Base-by-base conservation (phyloP, 2,797 vertebrate species). In the Peromyscus eremicus region DNA sequence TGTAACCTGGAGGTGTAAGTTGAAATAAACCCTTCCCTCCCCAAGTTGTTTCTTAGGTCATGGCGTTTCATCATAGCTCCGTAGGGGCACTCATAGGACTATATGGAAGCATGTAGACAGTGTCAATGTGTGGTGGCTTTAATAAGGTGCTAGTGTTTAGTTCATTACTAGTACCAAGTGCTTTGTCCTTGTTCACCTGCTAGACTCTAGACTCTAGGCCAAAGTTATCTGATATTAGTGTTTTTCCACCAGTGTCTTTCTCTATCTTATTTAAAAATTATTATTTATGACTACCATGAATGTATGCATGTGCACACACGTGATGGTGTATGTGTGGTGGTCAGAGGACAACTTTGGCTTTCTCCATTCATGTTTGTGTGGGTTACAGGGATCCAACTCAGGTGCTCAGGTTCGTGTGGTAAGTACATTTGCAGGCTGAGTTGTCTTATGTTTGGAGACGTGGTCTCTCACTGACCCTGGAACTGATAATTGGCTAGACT, bases 161-260 rank as follows among this genome's bases (percentile, higher is more conserved):
- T 68, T 91, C 89, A 40, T 87, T 92, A 49, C 37, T 52, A n/a
- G 27, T 84, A 84, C 62, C 90, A 89, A 92, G 80, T 94, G 34
- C 1, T 94, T 95, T 95, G 81, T 68, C 46, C 11, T 79, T 40
- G 40, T 32, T 90, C 5, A 73, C 34, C 80, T 86, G n/a, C 21
- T 88, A 90, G 68, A 76, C 40, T 85, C 3, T 40, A 91, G 79
- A 70, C 40, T 84, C 3, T 46, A 93, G 70, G 80, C 6, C 1
- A 68, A 49, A 73, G 66, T 81, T 95, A 68, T 82, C 64, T 75
- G 93, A 90, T 80, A 87, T 27, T 82, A 71, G 19, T 93, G 64
- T 64, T 93, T 96, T 92, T 52, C 40, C 57, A 60, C n/a, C 52
- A 10, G 5, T 34, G 49, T 87, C 34, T 40, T 40, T 46, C 62